phyloP scores from a whole-genome alignment of 1,140 invertebrate genomes.

The Zaprionus gabonicus region DNA sequence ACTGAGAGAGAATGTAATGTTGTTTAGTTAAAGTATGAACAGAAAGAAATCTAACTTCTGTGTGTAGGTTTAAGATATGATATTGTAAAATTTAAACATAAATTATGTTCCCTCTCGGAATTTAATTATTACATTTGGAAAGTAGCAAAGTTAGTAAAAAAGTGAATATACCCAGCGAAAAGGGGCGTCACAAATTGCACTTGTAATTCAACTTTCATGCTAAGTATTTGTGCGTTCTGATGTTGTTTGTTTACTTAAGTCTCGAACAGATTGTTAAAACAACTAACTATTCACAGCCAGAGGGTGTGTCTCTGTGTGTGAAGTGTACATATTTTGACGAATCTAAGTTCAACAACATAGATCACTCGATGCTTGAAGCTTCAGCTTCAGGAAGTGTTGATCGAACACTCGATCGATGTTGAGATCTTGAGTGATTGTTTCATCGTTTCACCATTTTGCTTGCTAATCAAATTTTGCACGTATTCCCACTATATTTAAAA shows the following conservation, averaged over 20 bases:
- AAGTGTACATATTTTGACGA: background rate
- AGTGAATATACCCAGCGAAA: background rate
- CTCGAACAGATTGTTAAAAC: conserved; percentile 26
- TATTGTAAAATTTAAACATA: too few relatives aligned
- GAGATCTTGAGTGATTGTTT: background rate
- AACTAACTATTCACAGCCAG: conserved; percentile 12
- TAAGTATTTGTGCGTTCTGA: conserved; percentile 38
- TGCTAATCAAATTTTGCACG: background rate
- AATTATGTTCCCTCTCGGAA: too few relatives aligned
- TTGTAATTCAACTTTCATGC: conserved; percentile 48
- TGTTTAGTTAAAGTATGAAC: background rate
- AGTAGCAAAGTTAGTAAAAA: background rate
- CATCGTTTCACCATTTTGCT: background rate
- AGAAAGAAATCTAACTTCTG: too few relatives aligned
- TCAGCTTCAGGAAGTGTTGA: background rate
- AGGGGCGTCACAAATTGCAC: conserved; percentile 30
- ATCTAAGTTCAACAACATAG: conserved; percentile 3
- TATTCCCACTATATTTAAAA: background rate
- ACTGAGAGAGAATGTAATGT: background rate
- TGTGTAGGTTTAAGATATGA: too few relatives aligned
- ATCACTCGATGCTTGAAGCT: background rate
- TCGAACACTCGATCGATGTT: background rate
- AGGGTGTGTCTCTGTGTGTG: background rate
- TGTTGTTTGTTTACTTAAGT: conserved; percentile 44
- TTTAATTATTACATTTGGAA: background rate